Percentiles rank a stretch among this genome's conserved stretches.
Conservation (phyloP, 2,888 invertebrate genomes). For the Zeuzera pyrina region DNA sequence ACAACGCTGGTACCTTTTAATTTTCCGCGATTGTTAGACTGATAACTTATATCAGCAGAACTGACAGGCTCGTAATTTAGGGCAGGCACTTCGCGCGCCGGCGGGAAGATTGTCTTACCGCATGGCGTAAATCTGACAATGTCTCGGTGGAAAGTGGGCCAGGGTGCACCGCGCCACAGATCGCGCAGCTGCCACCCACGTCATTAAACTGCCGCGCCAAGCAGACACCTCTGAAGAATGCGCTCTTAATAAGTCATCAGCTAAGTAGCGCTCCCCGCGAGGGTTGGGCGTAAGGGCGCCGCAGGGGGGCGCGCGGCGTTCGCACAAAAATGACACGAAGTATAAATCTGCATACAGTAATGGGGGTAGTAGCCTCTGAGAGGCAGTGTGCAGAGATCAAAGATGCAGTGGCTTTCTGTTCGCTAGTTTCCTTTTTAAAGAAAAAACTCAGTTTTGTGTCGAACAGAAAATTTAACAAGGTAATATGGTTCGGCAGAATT, state of each 20-base stretch:
- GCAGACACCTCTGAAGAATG: conserved; percentile 71
- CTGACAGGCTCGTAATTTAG: conserved; percentile 10
- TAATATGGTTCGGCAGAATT: conserved; percentile 6
- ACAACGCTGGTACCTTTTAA: conserved; percentile 33
- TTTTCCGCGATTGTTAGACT: conserved; percentile 21
- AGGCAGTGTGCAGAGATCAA: conserved; percentile 51
- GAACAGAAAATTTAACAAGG: conserved; percentile 1
- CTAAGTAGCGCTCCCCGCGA: conserved; percentile 54
- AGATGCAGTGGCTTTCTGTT: conserved; percentile 40
- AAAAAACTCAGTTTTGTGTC: conserved; percentile 1
- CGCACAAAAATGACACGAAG: conserved; percentile 68
- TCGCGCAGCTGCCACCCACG: conserved; percentile 48
- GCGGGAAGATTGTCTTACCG: too few relatives aligned
- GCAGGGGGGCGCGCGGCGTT: conserved; percentile 30
- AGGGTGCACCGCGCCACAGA: conserved; percentile 22
- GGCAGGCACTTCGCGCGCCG: background rate
- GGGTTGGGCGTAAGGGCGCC: conserved; percentile 20
- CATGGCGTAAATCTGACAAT: too few relatives aligned
- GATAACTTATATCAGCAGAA: conserved; percentile 17
- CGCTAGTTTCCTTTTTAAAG: conserved; percentile 18
- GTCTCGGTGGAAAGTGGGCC: conserved; percentile 47
- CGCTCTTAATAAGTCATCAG: conserved; percentile 73
- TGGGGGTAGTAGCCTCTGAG: conserved; percentile 56
- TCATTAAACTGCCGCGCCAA: conserved; percentile 63
- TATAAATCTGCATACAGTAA: conserved; percentile 69